Evolutionary conservation across 2,113 vertebrate species (phyloP).

Genomic region (Clarias macrocephalus): DNA sequence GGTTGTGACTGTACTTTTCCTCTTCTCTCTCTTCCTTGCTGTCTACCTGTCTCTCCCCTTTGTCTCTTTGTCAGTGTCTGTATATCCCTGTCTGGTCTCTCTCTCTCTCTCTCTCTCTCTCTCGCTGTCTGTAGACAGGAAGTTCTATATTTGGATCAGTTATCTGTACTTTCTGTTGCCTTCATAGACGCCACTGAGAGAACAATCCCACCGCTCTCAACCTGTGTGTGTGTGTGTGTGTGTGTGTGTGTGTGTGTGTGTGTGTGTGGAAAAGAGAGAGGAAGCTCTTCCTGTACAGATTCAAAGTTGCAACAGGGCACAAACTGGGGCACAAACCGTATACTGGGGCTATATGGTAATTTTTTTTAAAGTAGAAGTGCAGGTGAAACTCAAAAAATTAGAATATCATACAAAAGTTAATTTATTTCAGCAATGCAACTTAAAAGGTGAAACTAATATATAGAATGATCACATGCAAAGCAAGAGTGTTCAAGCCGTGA

Average conservation of each 20-base stretch:
- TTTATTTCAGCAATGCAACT: no score
- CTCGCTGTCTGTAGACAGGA: not conserved
- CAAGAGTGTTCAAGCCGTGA: no score
- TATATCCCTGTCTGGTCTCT: constrained; percentile 30
- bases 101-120: not conserved
- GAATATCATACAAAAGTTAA: no score
- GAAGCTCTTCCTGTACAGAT: constrained; percentile 21
- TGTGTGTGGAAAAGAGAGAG: not conserved
- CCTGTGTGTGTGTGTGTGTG: constrained; percentile 34
- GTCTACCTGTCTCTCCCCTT: constrained; percentile 37
- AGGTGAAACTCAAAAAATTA: no score
- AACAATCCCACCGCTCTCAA: constrained; percentile 10
- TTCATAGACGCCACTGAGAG: constrained; percentile 15
- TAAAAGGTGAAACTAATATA: no score
- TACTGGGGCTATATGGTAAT: no score
- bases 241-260: constrained; percentile 20
- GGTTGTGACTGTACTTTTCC: constrained; percentile 41
- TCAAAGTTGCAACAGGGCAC: not conserved
- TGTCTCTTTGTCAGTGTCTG: constrained; percentile 39
- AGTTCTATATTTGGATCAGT: constrained; percentile 19
- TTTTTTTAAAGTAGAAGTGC: no score
- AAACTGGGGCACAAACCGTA: no score
- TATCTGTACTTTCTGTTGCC: constrained; percentile 24
- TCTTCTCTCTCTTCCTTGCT: constrained; percentile 51
- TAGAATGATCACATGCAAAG: no score